Evolutionary conservation across 1,140 invertebrate genomes (phyloP).

Genomic region (Cataglyphis hispanica): DNA sequence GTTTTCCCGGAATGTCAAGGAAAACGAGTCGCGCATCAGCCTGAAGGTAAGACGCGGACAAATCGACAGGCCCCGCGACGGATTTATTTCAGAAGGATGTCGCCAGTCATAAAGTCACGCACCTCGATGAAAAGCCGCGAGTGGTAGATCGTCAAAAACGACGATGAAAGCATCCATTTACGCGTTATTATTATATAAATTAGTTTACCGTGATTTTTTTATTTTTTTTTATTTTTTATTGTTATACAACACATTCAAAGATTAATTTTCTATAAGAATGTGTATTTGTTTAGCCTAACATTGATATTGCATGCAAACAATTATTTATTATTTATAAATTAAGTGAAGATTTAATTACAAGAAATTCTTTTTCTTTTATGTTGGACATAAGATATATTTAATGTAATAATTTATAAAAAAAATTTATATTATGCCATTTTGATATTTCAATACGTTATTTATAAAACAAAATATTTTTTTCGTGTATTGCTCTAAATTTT

Average conservation of each 20-base stretch:
- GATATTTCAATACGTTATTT: not conserved
- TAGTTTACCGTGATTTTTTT: not conserved
- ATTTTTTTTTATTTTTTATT: too few relatives aligned
- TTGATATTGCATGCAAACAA: not conserved
- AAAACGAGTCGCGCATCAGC: constrained; percentile 32
- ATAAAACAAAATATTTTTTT: not conserved
- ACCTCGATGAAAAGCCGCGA: not conserved
- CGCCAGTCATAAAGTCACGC: not conserved
- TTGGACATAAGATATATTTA: not conserved
- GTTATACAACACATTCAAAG: not conserved
- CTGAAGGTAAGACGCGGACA: constrained; percentile 15
- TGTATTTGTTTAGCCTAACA: not conserved
- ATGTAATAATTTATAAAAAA: not conserved
- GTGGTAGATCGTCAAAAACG: not conserved
- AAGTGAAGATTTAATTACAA: not conserved
- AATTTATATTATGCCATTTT: not conserved
- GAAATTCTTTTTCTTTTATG: not conserved
- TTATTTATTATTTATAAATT: constrained; percentile 1
- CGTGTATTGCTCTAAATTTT: not conserved
- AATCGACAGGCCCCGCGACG: not conserved
- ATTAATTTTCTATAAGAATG: not conserved
- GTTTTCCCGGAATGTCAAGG: constrained; percentile 59
- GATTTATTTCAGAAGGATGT: constrained; percentile 19
- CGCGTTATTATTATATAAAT: too few relatives aligned
- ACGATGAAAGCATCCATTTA: not conserved